Conservation (phyloP, 2,888 invertebrate species). For the Thera britannica region DNA sequence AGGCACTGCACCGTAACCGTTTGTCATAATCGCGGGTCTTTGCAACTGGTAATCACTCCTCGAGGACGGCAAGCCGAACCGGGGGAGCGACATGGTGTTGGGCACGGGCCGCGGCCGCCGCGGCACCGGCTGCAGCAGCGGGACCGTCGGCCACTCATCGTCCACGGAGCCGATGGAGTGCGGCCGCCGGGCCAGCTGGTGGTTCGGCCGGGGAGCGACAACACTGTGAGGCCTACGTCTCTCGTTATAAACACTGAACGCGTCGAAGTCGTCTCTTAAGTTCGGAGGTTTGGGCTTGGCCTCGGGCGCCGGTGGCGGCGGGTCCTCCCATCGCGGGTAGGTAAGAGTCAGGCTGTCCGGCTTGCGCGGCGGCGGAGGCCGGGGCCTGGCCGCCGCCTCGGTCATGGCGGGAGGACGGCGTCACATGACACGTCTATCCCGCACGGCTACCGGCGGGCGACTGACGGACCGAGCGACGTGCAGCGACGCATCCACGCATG, state of each 20-base stretch:
- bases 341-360: conserved; percentile 73
- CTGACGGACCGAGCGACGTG: conserved; percentile 67
- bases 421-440: conserved; percentile 68
- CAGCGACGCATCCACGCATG: conserved; percentile 60
- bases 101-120: conserved; percentile 79
- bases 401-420: conserved; percentile 71
- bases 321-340: conserved; percentile 74
- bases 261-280: conserved; percentile 69
- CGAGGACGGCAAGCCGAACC: conserved; percentile 83
- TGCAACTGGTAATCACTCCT: conserved; percentile 87
- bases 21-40: conserved; percentile 81
- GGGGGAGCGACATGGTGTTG: conserved; percentile 68
- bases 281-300: conserved; percentile 51
- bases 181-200: conserved; percentile 78
- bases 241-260: conserved; percentile 81
- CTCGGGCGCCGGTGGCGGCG: conserved; percentile 81
- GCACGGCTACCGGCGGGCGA: conserved; percentile 52
- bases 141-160: conserved; percentile 76
- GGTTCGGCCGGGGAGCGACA: conserved; percentile 71
- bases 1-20: conserved; percentile 79
- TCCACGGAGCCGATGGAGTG: conserved; percentile 86
- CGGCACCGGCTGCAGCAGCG: conserved; percentile 83
- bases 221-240: conserved; percentile 84
- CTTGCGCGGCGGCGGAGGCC: conserved; percentile 82
- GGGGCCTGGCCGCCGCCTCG: conserved; percentile 79